Evolutionary conservation across 2,888 invertebrate genomes (phyloP), one percentile per base, ranked within the genome.

Genomic region (Diarsia rubi): DNA sequence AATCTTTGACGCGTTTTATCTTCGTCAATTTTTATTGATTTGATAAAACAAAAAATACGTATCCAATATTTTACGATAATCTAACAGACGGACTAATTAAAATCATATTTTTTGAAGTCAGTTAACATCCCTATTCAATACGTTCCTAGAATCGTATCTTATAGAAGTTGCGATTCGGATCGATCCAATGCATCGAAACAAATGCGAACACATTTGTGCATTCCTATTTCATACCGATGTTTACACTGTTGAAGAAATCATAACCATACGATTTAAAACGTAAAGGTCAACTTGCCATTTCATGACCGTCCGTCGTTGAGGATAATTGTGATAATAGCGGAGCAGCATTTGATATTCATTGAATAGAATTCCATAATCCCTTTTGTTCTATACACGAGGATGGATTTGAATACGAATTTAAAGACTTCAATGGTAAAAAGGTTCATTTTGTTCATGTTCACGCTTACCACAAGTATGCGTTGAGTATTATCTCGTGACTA

Each of bases 261-360:
- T 69, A 84, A 68, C 62, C 65, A 12, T 52, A 24, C 60, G 67
- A 75, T 78, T 66, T 63, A 74, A 66, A 79, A 73, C 31, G 6
- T 24, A 83, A 78, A 83, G 78, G 84, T 79, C 86, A 86, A 45
- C 62, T 65, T 64, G 69, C 62, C 71, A 72, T 76, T 79, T 76
- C 54, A 73, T 75, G 70, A 52, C 52, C 3, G 59, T 24, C 66
- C 73, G 82, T 82, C 73, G 79, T 75, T n/a, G n/a, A n/a, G 47
- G 64, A 64, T 77, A 75, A 85, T 81, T 60, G 78, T 71, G 75
- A 73, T 76, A 81, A 82, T 72, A 59, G 62, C 19, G 12, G 16
- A 65, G 69, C 60, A 75, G 60, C 64, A 16, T 66, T 80, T 70
- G 68, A 68, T 73, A 42, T 73, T 71, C 64, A 8, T 42, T 47